A percentile compares a stretch with the other conserved stretches of the same genome.
phyloP scores from a whole-genome alignment of 2,888 invertebrate genomes.

The Pelosia muscerda region DNA sequence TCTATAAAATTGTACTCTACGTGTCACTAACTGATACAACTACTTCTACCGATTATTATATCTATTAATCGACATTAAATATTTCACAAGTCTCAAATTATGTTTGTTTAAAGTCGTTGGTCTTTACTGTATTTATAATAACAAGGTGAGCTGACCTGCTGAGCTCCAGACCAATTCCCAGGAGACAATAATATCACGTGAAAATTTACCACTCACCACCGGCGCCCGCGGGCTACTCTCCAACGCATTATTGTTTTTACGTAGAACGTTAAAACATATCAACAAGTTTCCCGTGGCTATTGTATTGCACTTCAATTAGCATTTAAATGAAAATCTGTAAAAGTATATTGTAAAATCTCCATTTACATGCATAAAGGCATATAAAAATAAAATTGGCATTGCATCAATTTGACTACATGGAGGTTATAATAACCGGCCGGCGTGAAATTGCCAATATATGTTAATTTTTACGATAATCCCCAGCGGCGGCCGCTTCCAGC shows the following conservation, averaged over 20 bases:
- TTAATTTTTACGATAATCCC: constrained; percentile 54
- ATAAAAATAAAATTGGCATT: constrained; percentile 24
- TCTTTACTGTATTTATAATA: not conserved
- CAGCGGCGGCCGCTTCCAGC: constrained; percentile 38
- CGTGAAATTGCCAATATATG: constrained; percentile 49
- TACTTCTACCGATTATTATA: too few relatives aligned
- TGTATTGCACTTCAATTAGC: constrained; percentile 23
- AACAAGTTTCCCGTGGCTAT: not conserved
- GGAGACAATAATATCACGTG: not conserved
- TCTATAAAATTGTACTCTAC: too few relatives aligned
- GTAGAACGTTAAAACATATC: not conserved
- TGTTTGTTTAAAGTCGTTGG: not conserved
- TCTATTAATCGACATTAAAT: too few relatives aligned
- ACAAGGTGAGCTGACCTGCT: not conserved
- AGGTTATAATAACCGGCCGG: constrained; percentile 43
- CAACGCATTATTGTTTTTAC: not conserved
- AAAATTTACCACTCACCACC: not conserved
- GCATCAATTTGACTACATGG: constrained; percentile 29
- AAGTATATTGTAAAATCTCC: constrained; percentile 17
- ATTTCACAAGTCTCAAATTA: too few relatives aligned
- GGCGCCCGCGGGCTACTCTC: not conserved
- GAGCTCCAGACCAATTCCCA: not conserved
- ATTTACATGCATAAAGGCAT: constrained; percentile 29
- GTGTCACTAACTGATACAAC: too few relatives aligned
- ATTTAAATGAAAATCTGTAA: constrained; percentile 29